Conservation (phyloP, 2,113 vertebrate genomes). For the Oncorhynchus gorbuscha region DNA sequence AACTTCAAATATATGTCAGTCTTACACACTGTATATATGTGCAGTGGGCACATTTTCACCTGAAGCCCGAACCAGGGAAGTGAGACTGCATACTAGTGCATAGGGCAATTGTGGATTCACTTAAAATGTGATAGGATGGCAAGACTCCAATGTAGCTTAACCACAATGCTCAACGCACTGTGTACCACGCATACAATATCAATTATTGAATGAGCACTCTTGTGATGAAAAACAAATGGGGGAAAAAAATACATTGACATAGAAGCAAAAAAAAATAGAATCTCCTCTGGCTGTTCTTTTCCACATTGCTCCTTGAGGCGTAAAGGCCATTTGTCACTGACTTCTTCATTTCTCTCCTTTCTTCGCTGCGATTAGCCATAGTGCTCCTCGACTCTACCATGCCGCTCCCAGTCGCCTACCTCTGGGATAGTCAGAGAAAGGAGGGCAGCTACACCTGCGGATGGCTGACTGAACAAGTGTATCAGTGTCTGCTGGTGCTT, state of each 20-base stretch:
- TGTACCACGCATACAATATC: neutral
- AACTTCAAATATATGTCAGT: neutral
- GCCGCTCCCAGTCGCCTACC: slow-evolving; percentile 60
- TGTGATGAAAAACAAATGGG: neutral
- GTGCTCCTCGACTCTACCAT: slow-evolving; percentile 39
- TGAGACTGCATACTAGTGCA: neutral
- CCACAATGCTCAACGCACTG: neutral
- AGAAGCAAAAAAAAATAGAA: neutral
- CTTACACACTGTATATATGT: neutral
- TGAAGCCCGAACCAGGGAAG: neutral
- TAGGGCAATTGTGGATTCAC: neutral
- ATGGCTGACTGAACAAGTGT: slow-evolving; percentile 89
- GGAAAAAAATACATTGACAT: slow-evolving; percentile 36
- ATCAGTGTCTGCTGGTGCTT: slow-evolving; percentile 83
- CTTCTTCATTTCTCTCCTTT: slow-evolving; percentile 15
- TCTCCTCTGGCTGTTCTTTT: slow-evolving; percentile 18
- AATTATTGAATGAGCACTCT: slow-evolving; percentile 10
- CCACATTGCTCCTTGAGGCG: slow-evolving; percentile 17
- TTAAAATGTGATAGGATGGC: neutral
- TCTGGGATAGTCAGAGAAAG: slow-evolving; percentile 70
- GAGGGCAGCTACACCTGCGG: slow-evolving; percentile 90
- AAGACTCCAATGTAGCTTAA: neutral
- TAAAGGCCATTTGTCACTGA: slow-evolving; percentile 48
- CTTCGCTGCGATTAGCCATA: slow-evolving; percentile 64
- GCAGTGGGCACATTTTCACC: neutral